Conservation (phyloP, 2,113 vertebrate genomes). For the Recurvirostra avosetta region DNA sequence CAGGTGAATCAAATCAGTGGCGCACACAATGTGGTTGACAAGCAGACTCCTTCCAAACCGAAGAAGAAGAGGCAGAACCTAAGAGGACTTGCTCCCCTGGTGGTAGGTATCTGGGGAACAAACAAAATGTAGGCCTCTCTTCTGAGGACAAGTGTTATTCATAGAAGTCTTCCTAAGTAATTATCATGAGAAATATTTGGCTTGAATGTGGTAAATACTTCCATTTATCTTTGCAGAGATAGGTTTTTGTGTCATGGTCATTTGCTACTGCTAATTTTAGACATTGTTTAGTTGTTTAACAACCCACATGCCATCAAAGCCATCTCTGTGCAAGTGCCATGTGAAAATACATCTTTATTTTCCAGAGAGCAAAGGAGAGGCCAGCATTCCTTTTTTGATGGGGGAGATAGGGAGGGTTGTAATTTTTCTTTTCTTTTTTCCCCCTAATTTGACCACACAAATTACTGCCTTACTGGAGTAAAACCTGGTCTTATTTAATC, state of each 20-base stretch:
- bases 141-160: neutral
- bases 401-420: neutral
- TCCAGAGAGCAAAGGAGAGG: neutral
- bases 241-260: neutral
- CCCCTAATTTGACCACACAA: neutral
- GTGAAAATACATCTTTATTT: neutral
- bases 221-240: neutral
- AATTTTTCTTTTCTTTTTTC: too few species aligned
- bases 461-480: neutral
- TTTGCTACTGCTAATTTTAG: neutral
- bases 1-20: constrained; percentile 94
- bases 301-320: neutral
- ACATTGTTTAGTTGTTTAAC: neutral
- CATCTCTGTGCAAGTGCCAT: neutral
- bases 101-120: constrained; percentile 77
- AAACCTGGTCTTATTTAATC: neutral
- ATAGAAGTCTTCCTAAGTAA: neutral
- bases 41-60: constrained; percentile 77
- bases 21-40: constrained; percentile 89
- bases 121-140: neutral
- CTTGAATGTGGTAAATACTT: neutral
- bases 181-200: neutral
- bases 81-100: constrained; percentile 88
- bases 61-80: constrained; percentile 82
- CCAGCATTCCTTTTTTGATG: neutral